Conservation (phyloP, 1,140 invertebrate genomes). For the Augochlora pura region DNA sequence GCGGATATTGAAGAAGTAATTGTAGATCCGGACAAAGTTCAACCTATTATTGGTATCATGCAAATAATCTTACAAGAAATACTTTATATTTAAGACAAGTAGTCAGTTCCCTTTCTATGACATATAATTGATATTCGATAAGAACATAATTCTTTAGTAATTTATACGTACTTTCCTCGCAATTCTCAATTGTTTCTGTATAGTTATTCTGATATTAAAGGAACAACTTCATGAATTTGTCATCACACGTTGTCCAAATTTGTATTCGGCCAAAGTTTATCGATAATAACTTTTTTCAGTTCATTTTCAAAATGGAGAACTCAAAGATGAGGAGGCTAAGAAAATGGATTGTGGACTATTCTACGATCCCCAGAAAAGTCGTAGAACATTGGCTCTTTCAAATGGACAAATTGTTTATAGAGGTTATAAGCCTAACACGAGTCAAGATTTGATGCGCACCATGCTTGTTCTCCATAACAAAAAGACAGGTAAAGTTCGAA, state of each 20-base stretch:
- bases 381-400: conserved; percentile 71
- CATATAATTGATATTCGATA: not conserved
- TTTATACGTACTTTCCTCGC: not conserved
- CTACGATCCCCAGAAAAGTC: conserved; percentile 62
- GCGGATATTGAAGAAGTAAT: conserved; percentile 69
- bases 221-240: not conserved
- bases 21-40: conserved; percentile 64
- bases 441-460: conserved; percentile 65
- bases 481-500: conserved; percentile 69
- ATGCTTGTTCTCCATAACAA: conserved; percentile 76
- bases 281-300: conserved; percentile 62
- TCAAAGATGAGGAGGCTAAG: conserved; percentile 67
- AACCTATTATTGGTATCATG: conserved; percentile 71
- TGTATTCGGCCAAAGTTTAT: conserved; percentile 22
- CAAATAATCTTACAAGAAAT: conserved; percentile 16
- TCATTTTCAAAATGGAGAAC: conserved; percentile 74
- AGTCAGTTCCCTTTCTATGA: not conserved
- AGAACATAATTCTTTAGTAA: not conserved
- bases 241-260: not conserved
- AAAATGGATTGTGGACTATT: conserved; percentile 73
- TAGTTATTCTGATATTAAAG: not conserved
- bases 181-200: not conserved
- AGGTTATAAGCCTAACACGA: conserved; percentile 69
- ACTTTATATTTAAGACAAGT: not conserved
- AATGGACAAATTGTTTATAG: conserved; percentile 74